A percentile compares a stretch with the other conserved stretches of the same genome.
Evolutionary conservation across 2,797 vertebrate species (phyloP).

Genomic region (Parauchenoglanis punctatus): DNA sequence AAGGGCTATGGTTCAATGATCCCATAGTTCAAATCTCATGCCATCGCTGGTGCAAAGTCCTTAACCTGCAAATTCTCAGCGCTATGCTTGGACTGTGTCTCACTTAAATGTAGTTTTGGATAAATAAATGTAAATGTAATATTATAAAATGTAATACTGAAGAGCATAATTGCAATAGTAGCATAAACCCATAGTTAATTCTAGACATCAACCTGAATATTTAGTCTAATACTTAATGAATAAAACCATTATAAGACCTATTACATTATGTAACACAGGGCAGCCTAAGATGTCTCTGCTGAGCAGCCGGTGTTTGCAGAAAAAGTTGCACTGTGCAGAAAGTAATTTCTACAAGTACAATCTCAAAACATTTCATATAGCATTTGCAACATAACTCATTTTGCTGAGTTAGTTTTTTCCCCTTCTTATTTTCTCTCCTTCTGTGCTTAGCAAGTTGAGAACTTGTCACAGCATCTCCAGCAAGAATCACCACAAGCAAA

Average conservation of each 20-base stretch:
- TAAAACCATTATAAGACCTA: constrained; percentile 3
- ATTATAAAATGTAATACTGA: neutral
- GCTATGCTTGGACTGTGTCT: neutral
- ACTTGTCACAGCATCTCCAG: constrained; percentile 53
- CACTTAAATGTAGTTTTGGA: neutral
- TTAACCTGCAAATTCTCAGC: neutral
- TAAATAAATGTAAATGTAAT: neutral
- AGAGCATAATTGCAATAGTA: neutral
- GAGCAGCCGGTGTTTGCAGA: neutral
- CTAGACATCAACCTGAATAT: neutral
- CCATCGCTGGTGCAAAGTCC: neutral
- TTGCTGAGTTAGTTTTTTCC: neutral
- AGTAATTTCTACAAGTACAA: neutral
- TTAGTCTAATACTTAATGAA: neutral
- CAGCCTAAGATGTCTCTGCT: neutral
- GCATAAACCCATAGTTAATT: neutral
- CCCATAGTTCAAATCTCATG: neutral
- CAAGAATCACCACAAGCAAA: constrained; percentile 54
- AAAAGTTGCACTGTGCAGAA: neutral
- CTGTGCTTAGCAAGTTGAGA: neutral
- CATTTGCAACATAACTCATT: neutral
- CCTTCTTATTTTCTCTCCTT: neutral
- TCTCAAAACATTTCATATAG: neutral
- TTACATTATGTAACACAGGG: neutral
- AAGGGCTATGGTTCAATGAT: neutral